Conservation (phyloP, 2,888 invertebrate species). For the Lutraria lutraria region DNA sequence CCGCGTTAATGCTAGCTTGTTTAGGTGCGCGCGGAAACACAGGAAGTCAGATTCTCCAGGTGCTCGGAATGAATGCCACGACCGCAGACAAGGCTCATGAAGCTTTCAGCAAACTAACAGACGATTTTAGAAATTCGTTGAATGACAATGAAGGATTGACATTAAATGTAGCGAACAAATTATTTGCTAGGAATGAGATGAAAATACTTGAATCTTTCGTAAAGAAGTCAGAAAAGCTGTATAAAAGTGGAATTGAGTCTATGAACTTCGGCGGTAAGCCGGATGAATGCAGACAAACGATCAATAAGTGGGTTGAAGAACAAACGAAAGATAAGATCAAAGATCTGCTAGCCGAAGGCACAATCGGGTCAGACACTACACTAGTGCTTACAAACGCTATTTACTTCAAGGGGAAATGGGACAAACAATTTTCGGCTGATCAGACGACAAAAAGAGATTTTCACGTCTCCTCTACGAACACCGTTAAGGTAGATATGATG, state of each 20-base stretch:
- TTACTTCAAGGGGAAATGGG: conserved; percentile 88
- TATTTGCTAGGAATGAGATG: conserved; percentile 64
- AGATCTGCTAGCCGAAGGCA: conserved; percentile 90
- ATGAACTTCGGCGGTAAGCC: conserved; percentile 81
- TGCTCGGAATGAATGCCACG: conserved; percentile 48
- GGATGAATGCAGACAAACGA: conserved; percentile 87
- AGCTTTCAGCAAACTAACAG: conserved; percentile 56
- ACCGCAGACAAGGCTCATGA: conserved; percentile 44
- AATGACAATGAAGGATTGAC: conserved; percentile 39
- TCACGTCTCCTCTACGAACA: conserved; percentile 77
- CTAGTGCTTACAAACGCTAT: conserved; percentile 87
- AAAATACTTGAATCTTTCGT: conserved; percentile 51
- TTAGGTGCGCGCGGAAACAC: conserved; percentile 69
- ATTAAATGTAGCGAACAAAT: conserved; percentile 66
- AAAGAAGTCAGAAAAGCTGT: conserved; percentile 50
- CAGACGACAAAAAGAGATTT: conserved; percentile 88
- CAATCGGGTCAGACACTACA: conserved; percentile 79
- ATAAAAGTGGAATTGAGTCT: conserved; percentile 80
- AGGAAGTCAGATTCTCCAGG: conserved; percentile 54
- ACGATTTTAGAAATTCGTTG: conserved; percentile 36
- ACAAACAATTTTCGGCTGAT: conserved; percentile 51
- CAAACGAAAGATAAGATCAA: conserved; percentile 94
- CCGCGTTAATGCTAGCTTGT: conserved; percentile 71
- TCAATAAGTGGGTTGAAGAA: conserved; percentile 94
- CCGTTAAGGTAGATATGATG: conserved; percentile 58